A percentile compares a stretch with the other conserved stretches of the same genome.
phyloP scores from a whole-genome alignment of 2,113 vertebrate genomes.

The Glaucomys volans region DNA sequence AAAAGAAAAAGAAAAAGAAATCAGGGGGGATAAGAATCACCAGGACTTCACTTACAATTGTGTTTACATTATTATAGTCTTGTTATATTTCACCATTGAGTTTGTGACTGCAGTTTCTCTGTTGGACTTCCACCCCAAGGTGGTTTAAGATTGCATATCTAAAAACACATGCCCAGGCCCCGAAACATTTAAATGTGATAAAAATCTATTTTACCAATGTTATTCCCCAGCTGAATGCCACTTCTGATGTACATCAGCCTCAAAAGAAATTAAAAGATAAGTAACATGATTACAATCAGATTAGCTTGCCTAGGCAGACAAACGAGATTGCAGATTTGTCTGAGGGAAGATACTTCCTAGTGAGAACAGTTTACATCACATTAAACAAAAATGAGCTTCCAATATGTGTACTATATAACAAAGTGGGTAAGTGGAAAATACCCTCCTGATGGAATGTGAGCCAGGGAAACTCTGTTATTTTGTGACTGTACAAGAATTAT shows the following conservation, averaged over 20 bases:
- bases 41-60: not conserved
- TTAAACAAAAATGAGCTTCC: slow-evolving; percentile 84
- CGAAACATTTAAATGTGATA: slow-evolving; percentile 82
- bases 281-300: slow-evolving; percentile 86
- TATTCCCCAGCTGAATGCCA: slow-evolving; percentile 81
- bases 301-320: slow-evolving; percentile 83
- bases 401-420: slow-evolving; percentile 48
- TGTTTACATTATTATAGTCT: slow-evolving; percentile 38
- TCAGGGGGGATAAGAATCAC: slow-evolving; percentile 27
- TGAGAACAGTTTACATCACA: slow-evolving; percentile 81
- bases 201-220: slow-evolving; percentile 82
- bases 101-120: slow-evolving; percentile 20
- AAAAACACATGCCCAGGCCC: slow-evolving; percentile 41
- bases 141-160: slow-evolving; percentile 64
- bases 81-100: slow-evolving; percentile 20
- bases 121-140: not conserved
- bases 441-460: slow-evolving; percentile 8
- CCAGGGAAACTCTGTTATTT: slow-evolving; percentile 38
- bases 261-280: slow-evolving; percentile 87
- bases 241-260: slow-evolving; percentile 84
- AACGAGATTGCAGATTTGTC: slow-evolving; percentile 81
- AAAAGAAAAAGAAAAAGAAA: too few species aligned
- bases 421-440: slow-evolving; percentile 67
- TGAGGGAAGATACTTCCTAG: slow-evolving; percentile 82
- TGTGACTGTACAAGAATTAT: slow-evolving; percentile 52